Conservation (phyloP, 2,888 invertebrate genomes). For the Cactoblastis cactorum region DNA sequence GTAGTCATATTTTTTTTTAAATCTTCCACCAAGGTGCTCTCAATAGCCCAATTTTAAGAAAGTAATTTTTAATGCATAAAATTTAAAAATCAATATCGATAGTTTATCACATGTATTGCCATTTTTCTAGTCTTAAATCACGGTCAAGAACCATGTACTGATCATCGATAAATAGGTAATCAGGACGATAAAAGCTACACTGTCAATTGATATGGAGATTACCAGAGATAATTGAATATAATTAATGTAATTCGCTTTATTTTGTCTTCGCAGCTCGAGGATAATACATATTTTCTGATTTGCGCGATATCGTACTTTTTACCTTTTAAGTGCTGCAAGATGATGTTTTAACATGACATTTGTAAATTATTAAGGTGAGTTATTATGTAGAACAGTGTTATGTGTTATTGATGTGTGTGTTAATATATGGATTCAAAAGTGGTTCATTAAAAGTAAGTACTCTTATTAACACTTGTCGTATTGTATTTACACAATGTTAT, state of each 20-base stretch:
- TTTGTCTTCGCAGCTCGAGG: background rate
- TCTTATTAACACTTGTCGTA: no score
- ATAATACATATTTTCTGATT: background rate
- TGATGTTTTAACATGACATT: background rate
- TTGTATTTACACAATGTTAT: no score
- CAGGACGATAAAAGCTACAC: constrained; percentile 36
- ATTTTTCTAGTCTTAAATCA: constrained; percentile 30
- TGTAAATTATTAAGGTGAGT: background rate
- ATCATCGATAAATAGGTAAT: constrained; percentile 42
- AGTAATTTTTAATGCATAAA: constrained; percentile 1
- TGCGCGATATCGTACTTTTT: background rate
- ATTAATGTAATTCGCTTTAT: constrained; percentile 11
- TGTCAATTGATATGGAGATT: constrained; percentile 36
- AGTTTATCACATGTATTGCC: background rate
- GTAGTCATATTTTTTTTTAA: no score
- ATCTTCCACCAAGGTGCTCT: no score
- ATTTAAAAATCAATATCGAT: background rate
- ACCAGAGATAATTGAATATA: constrained; percentile 19
- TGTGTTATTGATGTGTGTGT: background rate
- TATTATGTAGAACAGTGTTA: background rate
- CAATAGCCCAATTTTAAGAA: no score
- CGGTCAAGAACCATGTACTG: constrained; percentile 28
- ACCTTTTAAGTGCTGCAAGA: background rate
- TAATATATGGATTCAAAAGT: background rate
- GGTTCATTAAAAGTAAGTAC: no score